Evolutionary conservation across 2,888 invertebrate genomes (phyloP), one percentile per base, ranked within the genome.

Genomic region (Drosophila conformis): DNA sequence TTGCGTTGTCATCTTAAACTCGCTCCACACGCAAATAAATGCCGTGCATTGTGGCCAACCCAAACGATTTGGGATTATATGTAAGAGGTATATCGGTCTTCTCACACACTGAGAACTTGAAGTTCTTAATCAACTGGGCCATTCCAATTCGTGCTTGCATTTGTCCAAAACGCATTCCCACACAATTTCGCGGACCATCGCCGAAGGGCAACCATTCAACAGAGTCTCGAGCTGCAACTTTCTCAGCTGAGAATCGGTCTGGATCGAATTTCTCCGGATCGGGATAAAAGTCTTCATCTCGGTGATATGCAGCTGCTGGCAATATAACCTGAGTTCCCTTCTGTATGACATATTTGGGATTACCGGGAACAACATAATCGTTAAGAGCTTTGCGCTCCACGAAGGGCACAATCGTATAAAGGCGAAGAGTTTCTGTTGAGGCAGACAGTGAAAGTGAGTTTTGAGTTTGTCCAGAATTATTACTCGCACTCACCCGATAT

Each of bases 181-280:
- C 79, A 62, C 93, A 93, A 59, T 91, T 91, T 1, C 92, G 74
- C 0, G 92, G 92, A 0, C 93, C 93, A 40, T 92, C 92, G 2
- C 93, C 93, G 48, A 93, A 93, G 0, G 92, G 87, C 46, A 93
- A 61, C 90, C 89, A 92, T 15, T 91, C 80, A 1, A 89, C 78
- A 0, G 91, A 85, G 58, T 94, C 94, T 53, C 95, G 90, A 46
- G 93, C 93, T 0, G 93, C 91, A 60, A 94, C 94, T 54, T 94
- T 94, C 69, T 95, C 94, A 2, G 94, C 91, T 0, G 93, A 91
- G 88, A 95, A 96, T 75, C 95, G 93, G 0, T 95, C 95, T 0
- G 96, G 96, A 68, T 95, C 94, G 64, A 95, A 96, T 25, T 92
- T 93, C 1, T 94, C 92, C 0, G 96, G 96, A 3, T 96, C 93